Base-by-base conservation (phyloP, 2,888 invertebrate species). In the Amblyjoppa proteus region DNA sequence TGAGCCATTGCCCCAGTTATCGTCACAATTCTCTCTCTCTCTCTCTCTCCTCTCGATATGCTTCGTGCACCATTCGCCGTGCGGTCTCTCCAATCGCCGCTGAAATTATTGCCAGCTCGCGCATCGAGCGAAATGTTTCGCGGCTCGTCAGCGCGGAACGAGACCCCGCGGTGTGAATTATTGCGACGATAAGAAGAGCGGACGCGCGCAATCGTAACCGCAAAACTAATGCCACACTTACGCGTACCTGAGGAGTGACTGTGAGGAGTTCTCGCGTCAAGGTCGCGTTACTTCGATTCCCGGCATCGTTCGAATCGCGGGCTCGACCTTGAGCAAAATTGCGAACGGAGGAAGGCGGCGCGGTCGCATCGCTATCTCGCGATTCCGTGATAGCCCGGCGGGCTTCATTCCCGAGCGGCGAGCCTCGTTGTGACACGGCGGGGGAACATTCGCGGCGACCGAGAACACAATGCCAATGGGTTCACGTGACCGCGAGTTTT, bases 141-240 rank as follows among this genome's bases (percentile, higher is more conserved):
- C 41, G 71, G 31, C 51, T 71, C 61, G 49, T 45, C 64, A 34
- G 70, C 71, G 70, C 71, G 71, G 70, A 81, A 71, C 76, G 76
- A 80, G 73, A 68, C 76, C 80, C 76, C 71, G 84, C 58, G 66
- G 74, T 78, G 81, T 84, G 73, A 77, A 74, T 84, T 81, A 84
- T 81, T 53, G 69, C 84, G 61, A 74, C 71, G 84, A 81, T 74
- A 81, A 74, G 69, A 81, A 41, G n/a, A 71, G 51, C 41, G 79
- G 11, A 70, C 56, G 45, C 51, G 45, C 71, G 64, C 53, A 41
- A 49, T 76, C 56, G 61, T 68, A 56, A 49, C 51, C 49, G 49
- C 28, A 45, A 58, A 53, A 71, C 34, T 20, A 71, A 75, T 31
- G 38, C 31, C n/a, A 53, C 34, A 49, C n/a, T 68, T 68, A n/a